Conservation (phyloP, 1,140 invertebrate genomes). For the Anoplolepis gracilipes region DNA sequence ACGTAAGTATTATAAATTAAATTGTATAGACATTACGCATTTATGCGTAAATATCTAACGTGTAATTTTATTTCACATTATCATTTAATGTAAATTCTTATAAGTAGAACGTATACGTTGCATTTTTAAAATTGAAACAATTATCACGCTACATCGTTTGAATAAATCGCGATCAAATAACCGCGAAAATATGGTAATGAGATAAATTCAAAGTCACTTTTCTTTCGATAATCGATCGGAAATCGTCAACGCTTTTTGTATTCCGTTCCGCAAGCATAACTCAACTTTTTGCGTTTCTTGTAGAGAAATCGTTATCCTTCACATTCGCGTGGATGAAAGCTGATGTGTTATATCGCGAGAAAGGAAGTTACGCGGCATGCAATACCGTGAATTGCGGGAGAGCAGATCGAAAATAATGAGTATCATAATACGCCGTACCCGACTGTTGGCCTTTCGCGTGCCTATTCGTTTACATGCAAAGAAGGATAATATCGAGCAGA, state of each 20-base stretch:
- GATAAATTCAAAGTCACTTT: neutral
- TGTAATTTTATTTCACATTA: too few relatives aligned
- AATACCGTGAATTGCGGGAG: conserved; percentile 33
- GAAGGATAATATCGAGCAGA: conserved; percentile 27
- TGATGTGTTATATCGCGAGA: conserved; percentile 47
- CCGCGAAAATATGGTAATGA: neutral
- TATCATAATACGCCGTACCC: conserved; percentile 41
- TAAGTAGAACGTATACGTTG: too few relatives aligned
- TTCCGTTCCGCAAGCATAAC: conserved; percentile 22
- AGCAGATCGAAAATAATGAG: conserved; percentile 52
- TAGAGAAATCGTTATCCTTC: conserved; percentile 21
- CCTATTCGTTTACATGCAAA: conserved; percentile 49
- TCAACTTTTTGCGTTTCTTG: conserved; percentile 28
- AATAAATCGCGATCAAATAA: too few relatives aligned
- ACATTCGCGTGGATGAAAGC: conserved; percentile 27
- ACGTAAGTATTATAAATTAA: conserved; percentile 1
- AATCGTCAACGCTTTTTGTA: conserved; percentile 15
- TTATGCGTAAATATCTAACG: neutral
- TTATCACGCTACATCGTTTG: neutral
- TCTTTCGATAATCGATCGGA: conserved; percentile 46
- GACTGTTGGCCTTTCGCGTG: conserved; percentile 20
- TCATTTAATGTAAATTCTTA: conserved; percentile 2
- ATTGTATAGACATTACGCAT: neutral
- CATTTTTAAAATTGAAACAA: neutral
- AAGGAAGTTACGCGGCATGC: conserved; percentile 60